Evolutionary conservation across 2,113 vertebrate species (phyloP).

Genomic region (Blennius ocellaris): DNA sequence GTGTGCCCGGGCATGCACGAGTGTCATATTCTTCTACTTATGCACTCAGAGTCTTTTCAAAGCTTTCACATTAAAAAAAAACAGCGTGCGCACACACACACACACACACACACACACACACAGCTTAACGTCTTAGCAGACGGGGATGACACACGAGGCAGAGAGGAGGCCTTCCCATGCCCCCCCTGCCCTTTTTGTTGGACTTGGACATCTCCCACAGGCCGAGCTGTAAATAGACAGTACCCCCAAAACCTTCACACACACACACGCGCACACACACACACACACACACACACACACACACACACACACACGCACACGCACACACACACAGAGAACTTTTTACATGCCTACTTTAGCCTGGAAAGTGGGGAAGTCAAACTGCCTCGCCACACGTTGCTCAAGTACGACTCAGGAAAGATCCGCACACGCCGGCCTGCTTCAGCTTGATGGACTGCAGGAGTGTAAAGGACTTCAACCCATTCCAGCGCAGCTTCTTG

Average conservation of each 20-base stretch:
- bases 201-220: conserved; percentile 88
- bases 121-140: conserved; percentile 55
- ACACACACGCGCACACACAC: conserved; percentile 12
- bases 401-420: not conserved
- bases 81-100: not conserved
- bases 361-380: conserved; percentile 31
- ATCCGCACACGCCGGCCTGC: not conserved
- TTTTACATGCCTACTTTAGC: conserved; percentile 52
- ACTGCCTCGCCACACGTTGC: conserved; percentile 13
- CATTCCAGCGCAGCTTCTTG: conserved; percentile 11
- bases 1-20: conserved; percentile 32
- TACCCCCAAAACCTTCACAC: conserved; percentile 63
- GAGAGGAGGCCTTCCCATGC: conserved; percentile 87
- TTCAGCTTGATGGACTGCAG: conserved; percentile 22
- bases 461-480: not conserved
- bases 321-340: conserved; percentile 26
- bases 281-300: not conserved
- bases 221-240: conserved; percentile 83
- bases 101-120: conserved; percentile 42
- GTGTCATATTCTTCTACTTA: conserved; percentile 51
- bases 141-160: conserved; percentile 69
- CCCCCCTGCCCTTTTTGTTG: conserved; percentile 86
- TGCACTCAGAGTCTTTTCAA: conserved; percentile 49
- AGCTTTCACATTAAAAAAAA: conserved; percentile 41
- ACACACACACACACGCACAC: conserved; percentile 9